Percentiles rank a stretch among this genome's conserved stretches.
These are phyloP conservation scores for Callipepla californica DNA, from an alignment of 2,113 vertebrate species.

Conservation along the genomic window DNA sequence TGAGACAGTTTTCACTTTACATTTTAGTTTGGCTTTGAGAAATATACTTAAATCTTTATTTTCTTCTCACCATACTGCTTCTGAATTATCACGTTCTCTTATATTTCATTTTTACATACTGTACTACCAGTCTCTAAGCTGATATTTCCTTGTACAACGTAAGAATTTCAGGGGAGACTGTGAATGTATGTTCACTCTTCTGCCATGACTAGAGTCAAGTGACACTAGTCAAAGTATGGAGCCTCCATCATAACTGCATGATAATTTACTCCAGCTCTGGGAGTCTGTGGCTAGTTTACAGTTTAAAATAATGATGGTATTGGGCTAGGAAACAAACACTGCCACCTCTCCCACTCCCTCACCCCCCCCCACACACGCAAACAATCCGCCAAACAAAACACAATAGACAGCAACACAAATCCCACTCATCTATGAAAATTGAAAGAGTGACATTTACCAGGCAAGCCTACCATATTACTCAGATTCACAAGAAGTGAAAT, in stretches of 20 bases:
- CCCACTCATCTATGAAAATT: neutral
- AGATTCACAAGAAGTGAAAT: neutral
- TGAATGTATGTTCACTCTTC: neutral
- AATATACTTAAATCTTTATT: neutral
- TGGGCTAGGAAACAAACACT: neutral
- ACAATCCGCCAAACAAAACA: neutral
- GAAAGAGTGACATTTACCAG: neutral
- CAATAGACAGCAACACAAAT: neutral
- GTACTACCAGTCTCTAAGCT: neutral
- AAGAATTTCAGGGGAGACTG: neutral
- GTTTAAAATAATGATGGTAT: neutral
- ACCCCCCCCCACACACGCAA: neutral
- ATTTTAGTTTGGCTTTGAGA: neutral
- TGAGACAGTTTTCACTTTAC: neutral
- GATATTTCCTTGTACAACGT: neutral
- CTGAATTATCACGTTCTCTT: neutral
- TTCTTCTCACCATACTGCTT: neutral
- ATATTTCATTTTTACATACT: neutral
- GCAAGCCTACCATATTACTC: neutral
- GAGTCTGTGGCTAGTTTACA: neutral
- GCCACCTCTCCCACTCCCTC: no score
- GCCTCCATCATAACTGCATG: neutral
- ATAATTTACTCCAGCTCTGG: neutral
- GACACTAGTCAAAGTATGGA: neutral
- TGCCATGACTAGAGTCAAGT: neutral